These are phyloP conservation scores for Vespertilio murinus DNA, from an alignment of 2,797 vertebrate species.

Conservation along the genomic window DNA sequence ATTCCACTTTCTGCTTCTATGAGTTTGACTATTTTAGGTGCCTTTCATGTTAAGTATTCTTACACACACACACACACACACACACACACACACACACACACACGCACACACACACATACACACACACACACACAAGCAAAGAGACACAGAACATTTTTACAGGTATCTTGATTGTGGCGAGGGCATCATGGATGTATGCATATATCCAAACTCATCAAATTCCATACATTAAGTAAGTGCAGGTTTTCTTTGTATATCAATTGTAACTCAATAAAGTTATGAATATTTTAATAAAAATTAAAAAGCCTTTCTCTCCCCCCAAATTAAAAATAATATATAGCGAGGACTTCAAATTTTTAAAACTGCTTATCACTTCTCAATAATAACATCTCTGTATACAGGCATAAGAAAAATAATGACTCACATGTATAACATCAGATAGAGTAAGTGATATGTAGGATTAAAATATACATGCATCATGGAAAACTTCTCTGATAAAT, in stretches of 20 bases:
- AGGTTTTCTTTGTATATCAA: neutral
- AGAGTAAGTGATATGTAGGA: neutral
- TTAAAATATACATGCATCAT: neutral
- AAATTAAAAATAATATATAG: neutral
- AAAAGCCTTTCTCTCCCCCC: neutral
- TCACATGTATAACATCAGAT: neutral
- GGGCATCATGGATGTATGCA: neutral
- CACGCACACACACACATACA: neutral
- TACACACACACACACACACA: neutral
- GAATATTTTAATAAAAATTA: neutral
- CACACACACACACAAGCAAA: neutral
- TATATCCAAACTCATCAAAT: neutral
- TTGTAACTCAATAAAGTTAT: neutral
- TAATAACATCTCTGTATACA: neutral
- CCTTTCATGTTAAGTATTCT: neutral
- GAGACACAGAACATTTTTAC: neutral
- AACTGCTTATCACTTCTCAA: neutral
- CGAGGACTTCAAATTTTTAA: neutral
- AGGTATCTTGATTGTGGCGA: neutral
- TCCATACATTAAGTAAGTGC: neutral
- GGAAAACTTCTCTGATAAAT: neutral
- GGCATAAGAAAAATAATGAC: constrained; percentile 17
- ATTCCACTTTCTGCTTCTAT: neutral
- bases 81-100: neutral
- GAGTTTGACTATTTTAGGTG: neutral